Evolutionary conservation across 35 echinoderm and acorn worm species (phyloP).

Genomic region (Heliocidaris erythrogramma): DNA sequence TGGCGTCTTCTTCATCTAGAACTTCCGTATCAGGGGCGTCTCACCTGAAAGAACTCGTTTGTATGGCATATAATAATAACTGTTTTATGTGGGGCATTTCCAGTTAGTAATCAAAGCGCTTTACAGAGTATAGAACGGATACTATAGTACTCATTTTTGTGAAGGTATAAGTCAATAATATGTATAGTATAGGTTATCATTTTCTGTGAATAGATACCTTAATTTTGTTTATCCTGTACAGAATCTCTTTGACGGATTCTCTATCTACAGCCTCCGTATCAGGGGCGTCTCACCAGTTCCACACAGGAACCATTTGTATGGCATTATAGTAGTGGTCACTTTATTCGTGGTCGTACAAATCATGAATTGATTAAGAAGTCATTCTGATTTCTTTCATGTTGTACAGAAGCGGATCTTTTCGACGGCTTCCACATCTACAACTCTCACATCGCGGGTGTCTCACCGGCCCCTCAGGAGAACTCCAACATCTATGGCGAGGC

Average conservation of each 20-base stretch:
- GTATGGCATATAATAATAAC: no score
- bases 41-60: no score
- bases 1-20: no score
- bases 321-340: not conserved
- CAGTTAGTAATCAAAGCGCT: no score
- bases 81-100: no score
- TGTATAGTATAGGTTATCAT: no score
- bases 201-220: not conserved
- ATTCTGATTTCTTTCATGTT: not conserved
- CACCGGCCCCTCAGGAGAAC: constrained; percentile 26
- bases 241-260: not conserved
- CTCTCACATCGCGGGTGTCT: not conserved
- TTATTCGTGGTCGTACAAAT: not conserved
- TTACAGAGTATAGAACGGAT: no score
- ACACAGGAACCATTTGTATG: not conserved
- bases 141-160: no score
- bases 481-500: constrained; percentile 44
- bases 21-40: no score
- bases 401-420: constrained; percentile 46
- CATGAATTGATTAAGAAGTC: not conserved
- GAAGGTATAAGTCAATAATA: no score
- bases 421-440: constrained; percentile 35
- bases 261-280: not conserved
- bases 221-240: not conserved
- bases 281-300: not conserved